phyloP scores from a whole-genome alignment of 2,888 invertebrate genomes.

The Scaeva pyrastri region DNA sequence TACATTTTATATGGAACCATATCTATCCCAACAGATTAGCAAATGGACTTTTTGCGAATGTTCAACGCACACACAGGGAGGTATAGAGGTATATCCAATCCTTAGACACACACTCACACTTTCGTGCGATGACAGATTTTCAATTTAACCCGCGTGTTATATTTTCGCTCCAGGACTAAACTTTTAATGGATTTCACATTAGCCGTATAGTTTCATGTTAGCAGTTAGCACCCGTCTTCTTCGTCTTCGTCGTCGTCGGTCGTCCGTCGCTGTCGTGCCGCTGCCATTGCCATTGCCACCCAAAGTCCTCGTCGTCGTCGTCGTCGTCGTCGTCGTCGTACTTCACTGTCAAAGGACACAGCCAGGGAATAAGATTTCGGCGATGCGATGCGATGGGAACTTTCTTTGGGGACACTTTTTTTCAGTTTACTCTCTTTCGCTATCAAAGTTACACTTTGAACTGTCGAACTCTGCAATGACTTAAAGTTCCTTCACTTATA shows the following conservation, averaged over 20 bases:
- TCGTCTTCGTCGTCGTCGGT: not conserved
- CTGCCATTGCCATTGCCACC: not conserved
- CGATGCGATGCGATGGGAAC: slow-evolving; percentile 45
- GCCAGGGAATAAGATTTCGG: slow-evolving; percentile 48
- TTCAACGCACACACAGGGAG: not conserved
- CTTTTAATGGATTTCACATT: slow-evolving; percentile 76
- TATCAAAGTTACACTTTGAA: slow-evolving; percentile 60
- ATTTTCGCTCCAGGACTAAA: slow-evolving; percentile 63
- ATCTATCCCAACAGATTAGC: slow-evolving; percentile 68
- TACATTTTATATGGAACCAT: not conserved
- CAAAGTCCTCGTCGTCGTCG: not conserved
- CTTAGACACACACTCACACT: slow-evolving; percentile 27
- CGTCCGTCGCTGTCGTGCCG: not conserved
- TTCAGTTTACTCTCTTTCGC: not conserved
- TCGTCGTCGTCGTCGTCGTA: not conserved
- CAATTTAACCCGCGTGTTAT: slow-evolving; percentile 72
- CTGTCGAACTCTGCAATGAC: slow-evolving; percentile 59
- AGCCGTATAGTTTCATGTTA: slow-evolving; percentile 72
- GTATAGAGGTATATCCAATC: not conserved
- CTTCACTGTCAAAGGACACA: slow-evolving; percentile 61
- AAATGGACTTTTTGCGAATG: slow-evolving; percentile 66
- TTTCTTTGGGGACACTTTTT: slow-evolving; percentile 29
- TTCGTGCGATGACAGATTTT: slow-evolving; percentile 71
- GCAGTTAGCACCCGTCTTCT: slow-evolving; percentile 62
- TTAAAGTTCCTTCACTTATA: slow-evolving; percentile 31